phyloP scores from a whole-genome alignment of 2,113 vertebrate species.

The Sinocyclocheilus anophthalmus region DNA sequence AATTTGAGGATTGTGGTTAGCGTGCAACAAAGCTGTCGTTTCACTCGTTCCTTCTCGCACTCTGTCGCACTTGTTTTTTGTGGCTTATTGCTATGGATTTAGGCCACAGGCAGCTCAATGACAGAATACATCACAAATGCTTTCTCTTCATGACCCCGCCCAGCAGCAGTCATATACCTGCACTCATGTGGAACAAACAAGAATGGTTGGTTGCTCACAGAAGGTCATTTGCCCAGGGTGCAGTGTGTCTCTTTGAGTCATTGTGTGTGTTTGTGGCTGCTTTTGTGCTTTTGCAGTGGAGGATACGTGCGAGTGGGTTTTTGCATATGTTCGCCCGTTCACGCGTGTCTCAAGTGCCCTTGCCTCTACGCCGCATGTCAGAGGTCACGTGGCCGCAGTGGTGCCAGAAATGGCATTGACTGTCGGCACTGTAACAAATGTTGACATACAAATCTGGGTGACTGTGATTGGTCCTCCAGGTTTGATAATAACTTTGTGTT shows the following conservation, averaged over 20 bases:
- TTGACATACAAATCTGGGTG: conserved; percentile 71
- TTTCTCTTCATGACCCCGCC: conserved; percentile 59
- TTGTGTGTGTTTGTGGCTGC: conserved; percentile 20
- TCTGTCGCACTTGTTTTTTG: conserved; percentile 52
- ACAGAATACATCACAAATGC: conserved; percentile 34
- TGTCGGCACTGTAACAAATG: conserved; percentile 62
- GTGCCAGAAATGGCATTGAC: conserved; percentile 56
- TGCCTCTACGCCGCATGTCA: conserved; percentile 27
- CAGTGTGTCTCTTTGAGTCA: conserved; percentile 44
- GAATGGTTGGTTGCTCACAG: conserved; percentile 74
- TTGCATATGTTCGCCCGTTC: conserved; percentile 18
- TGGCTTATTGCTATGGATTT: conserved; percentile 39
- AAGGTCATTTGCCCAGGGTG: conserved; percentile 75
- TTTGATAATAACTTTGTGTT: conserved; percentile 70
- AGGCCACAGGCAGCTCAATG: conserved; percentile 40
- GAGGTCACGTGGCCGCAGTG: conserved; percentile 50
- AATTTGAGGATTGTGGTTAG: neutral
- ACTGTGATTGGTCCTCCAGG: conserved; percentile 66
- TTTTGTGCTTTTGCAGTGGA: conserved; percentile 35
- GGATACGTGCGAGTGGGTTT: conserved; percentile 1
- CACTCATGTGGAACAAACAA: conserved; percentile 78
- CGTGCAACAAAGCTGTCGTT: neutral
- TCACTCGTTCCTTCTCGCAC: conserved; percentile 45
- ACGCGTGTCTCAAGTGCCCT: neutral
- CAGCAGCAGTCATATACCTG: conserved; percentile 72